phyloP scores from a whole-genome alignment of 1,140 invertebrate species.

The Colletes gigas region DNA sequence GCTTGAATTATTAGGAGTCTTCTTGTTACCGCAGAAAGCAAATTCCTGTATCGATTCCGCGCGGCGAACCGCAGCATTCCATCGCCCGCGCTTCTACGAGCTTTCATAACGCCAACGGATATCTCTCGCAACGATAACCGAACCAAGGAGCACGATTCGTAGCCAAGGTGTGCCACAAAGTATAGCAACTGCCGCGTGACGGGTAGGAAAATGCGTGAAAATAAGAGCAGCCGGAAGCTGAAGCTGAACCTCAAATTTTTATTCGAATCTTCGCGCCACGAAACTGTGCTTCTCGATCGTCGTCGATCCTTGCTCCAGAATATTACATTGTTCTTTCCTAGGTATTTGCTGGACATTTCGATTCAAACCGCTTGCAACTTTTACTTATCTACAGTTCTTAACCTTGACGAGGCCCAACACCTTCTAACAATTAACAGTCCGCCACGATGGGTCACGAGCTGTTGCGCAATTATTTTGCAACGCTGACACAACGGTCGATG shows the following conservation, averaged over 20 bases:
- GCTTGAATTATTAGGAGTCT: slow-evolving; percentile 28
- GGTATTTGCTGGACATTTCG: background rate
- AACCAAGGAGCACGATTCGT: no score
- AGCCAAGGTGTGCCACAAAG: no score
- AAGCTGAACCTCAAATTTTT: no score
- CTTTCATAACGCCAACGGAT: background rate
- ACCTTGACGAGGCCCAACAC: slow-evolving; percentile 30
- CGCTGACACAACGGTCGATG: background rate
- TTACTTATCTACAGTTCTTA: slow-evolving; percentile 3
- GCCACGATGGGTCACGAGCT: background rate
- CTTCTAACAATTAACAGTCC: slow-evolving; percentile 33
- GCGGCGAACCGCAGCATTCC: background rate
- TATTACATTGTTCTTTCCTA: background rate
- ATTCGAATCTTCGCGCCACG: no score
- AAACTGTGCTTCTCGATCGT: no score
- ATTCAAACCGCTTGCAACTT: background rate
- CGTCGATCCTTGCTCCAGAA: background rate
- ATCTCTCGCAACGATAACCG: background rate
- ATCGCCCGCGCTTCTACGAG: background rate
- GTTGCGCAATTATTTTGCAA: slow-evolving; percentile 23
- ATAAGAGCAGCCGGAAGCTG: no score
- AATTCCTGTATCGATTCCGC: slow-evolving; percentile 14
- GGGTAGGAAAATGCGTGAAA: no score
- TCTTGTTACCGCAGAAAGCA: background rate
- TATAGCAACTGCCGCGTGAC: no score